Evolutionary conservation across 2,797 vertebrate genomes (phyloP).

Genomic region (Onychomys leucogaster): DNA sequence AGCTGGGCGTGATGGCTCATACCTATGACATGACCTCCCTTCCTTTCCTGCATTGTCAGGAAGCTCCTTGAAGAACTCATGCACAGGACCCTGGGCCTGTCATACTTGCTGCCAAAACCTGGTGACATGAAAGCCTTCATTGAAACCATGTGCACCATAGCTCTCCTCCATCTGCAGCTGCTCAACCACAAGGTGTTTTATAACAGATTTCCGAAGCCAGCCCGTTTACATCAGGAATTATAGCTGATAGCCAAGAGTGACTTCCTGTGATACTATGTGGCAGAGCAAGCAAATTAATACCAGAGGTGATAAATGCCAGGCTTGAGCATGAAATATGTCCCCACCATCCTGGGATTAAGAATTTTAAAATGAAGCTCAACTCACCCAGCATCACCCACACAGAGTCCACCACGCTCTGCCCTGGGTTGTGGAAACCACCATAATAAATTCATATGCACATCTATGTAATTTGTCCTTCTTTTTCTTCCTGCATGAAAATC

Average conservation of each 20-base stretch:
- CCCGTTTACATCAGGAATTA: slow-evolving; percentile 81
- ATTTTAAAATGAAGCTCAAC: slow-evolving; percentile 47
- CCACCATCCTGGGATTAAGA: slow-evolving; percentile 43
- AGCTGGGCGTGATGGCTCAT: too few relatives aligned
- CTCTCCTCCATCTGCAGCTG: neutral
- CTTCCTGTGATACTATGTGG: slow-evolving; percentile 73
- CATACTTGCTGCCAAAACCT: neutral
- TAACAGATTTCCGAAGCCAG: slow-evolving; percentile 74
- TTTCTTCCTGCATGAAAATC: neutral
- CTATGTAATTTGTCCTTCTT: neutral
- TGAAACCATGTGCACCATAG: slow-evolving; percentile 15
- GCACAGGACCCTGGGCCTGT: neutral
- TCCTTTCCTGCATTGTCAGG: neutral
- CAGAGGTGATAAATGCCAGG: slow-evolving; percentile 78
- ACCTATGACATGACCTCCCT: too few relatives aligned
- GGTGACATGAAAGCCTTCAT: neutral
- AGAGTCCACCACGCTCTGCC: neutral
- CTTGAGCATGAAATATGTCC: slow-evolving; percentile 77
- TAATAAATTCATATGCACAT: slow-evolving; percentile 30
- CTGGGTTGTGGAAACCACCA: neutral
- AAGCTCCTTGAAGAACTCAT: slow-evolving; percentile 23
- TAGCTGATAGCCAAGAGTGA: slow-evolving; percentile 46
- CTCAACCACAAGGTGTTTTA: slow-evolving; percentile 33
- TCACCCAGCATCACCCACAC: neutral
- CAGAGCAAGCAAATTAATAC: slow-evolving; percentile 84